These are phyloP conservation scores for Diloba caeruleocephala DNA, from an alignment of 2,888 invertebrate species.

Conservation along the genomic window DNA sequence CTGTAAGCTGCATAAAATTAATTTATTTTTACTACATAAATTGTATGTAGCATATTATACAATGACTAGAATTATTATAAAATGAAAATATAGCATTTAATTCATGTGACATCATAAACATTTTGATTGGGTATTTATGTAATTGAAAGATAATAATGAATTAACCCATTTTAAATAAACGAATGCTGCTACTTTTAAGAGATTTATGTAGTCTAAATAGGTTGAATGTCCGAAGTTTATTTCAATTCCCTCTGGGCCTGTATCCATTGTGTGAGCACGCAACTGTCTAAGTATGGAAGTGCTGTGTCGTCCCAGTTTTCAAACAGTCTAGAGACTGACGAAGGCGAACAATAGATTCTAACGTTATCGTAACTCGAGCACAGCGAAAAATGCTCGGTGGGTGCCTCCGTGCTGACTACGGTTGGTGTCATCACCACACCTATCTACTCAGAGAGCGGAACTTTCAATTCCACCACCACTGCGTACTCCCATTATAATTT, in stretches of 20 bases:
- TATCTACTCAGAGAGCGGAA: conserved; percentile 15
- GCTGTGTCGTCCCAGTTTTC: conserved; percentile 55
- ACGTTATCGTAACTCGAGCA: conserved; percentile 47
- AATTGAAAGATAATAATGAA: conserved; percentile 31
- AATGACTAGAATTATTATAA: conserved; percentile 79
- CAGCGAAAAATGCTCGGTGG: conserved; percentile 45
- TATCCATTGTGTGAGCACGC: conserved; percentile 37
- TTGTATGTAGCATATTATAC: conserved; percentile 72
- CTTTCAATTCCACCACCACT: conserved; percentile 18
- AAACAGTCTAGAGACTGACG: conserved; percentile 56
- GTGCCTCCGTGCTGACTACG: conserved; percentile 35
- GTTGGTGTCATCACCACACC: conserved; percentile 26
- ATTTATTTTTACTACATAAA: conserved; percentile 62
- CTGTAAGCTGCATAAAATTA: conserved; percentile 50
- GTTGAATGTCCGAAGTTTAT: conserved; percentile 40
- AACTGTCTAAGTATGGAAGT: conserved; percentile 19
- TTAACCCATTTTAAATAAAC: conserved; percentile 28
- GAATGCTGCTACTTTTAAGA: conserved; percentile 22
- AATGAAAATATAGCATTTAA: conserved; percentile 57
- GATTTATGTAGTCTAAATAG: conserved; percentile 26
- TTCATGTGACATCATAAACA: conserved; percentile 39
- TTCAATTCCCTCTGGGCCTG: conserved; percentile 24
- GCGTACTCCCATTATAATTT: conserved; percentile 18
- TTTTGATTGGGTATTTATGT: conserved; percentile 11
- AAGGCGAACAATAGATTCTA: too few species aligned